A percentile compares a stretch with the other conserved stretches of the same genome.
These are phyloP conservation scores for Dolichopus griseipennis DNA, from an alignment of 2,888 invertebrate genomes.

Conservation along the genomic window DNA sequence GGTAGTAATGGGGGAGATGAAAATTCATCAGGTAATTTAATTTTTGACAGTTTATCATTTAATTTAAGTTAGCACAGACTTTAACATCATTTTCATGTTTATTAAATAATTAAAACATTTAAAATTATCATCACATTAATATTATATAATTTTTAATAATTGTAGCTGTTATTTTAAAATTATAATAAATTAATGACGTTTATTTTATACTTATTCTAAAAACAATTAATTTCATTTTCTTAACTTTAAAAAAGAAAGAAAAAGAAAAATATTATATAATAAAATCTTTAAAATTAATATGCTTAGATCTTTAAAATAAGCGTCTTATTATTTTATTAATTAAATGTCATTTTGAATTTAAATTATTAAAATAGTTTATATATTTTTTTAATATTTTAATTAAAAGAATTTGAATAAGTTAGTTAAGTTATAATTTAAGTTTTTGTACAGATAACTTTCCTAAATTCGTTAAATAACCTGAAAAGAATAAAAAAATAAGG, in stretches of 20 bases:
- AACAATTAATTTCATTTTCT: no score
- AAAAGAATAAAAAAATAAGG: neutral
- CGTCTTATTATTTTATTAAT: neutral
- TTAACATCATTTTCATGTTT: neutral
- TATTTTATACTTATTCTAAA: neutral
- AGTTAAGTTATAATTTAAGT: neutral
- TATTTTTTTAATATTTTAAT: neutral
- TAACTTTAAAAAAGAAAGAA: no score
- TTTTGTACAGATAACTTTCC: neutral
- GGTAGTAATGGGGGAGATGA: neutral
- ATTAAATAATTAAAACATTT: slow-evolving; percentile 11
- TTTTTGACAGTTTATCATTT: slow-evolving; percentile 1
- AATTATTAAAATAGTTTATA: neutral
- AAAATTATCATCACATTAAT: neutral
- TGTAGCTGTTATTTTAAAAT: neutral
- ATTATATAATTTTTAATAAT: neutral
- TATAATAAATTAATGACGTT: neutral
- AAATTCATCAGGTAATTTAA: slow-evolving; percentile 13
- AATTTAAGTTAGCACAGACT: neutral
- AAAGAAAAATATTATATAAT: no score
- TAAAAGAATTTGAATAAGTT: neutral
- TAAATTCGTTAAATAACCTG: neutral
- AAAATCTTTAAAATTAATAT: no score
- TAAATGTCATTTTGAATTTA: neutral
- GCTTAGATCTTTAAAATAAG: neutral